Evolutionary conservation across 2,797 vertebrate genomes (phyloP).

Genomic region (Thripadectes ignobilis): DNA sequence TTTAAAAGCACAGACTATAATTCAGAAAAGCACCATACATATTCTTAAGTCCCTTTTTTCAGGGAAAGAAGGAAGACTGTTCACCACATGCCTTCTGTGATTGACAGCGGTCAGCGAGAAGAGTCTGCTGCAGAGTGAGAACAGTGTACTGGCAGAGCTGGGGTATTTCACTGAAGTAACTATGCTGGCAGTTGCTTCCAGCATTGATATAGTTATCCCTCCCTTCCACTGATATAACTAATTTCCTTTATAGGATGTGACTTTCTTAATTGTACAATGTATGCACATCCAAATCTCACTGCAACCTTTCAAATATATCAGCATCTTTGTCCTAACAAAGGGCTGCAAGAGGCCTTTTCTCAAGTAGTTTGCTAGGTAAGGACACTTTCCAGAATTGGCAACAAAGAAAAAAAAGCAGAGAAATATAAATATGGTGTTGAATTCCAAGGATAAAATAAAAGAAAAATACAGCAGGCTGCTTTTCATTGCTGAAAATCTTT

Average conservation of each 20-base stretch:
- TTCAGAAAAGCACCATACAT: neutral
- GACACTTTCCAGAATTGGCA: neutral
- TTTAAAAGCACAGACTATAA: neutral
- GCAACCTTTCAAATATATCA: neutral
- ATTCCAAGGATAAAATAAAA: neutral
- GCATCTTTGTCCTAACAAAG: neutral
- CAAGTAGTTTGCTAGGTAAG: neutral
- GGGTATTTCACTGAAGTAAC: neutral
- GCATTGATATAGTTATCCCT: neutral
- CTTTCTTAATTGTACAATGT: neutral
- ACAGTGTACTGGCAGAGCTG: neutral
- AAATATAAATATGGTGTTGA: neutral
- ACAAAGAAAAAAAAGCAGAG: neutral
- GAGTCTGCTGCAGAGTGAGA: neutral
- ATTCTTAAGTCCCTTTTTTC: neutral
- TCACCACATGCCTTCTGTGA: accelerated
- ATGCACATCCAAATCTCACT: neutral
- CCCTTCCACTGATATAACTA: neutral
- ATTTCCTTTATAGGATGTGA: neutral
- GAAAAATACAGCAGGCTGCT: neutral
- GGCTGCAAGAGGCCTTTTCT: neutral
- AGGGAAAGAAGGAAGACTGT: neutral
- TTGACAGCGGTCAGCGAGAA: accelerated
- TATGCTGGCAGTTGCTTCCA: neutral
- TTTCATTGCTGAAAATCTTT: neutral